Percentiles rank a stretch among this genome's conserved stretches.
phyloP scores from a whole-genome alignment of 2,113 vertebrate species.

The Melozone crissalis region DNA sequence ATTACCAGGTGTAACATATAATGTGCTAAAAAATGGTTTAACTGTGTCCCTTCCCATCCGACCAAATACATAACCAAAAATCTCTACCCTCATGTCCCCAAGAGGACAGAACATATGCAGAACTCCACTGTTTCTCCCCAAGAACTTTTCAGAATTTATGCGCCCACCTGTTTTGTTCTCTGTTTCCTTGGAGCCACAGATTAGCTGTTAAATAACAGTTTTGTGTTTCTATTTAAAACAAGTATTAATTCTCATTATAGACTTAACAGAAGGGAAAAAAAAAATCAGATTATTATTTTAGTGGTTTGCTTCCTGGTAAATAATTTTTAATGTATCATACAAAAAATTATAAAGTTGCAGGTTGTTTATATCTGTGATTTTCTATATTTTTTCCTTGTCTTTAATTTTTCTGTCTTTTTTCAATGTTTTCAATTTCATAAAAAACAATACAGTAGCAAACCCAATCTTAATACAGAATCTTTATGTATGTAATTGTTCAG shows the following conservation, averaged over 20 bases:
- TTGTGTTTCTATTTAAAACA: background rate
- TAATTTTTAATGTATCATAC: rapidly evolving
- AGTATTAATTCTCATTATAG: background rate
- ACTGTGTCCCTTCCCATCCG: background rate
- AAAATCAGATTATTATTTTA: background rate
- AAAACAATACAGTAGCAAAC: background rate
- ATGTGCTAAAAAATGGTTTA: background rate
- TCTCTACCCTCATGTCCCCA: rapidly evolving
- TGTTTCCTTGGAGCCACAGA: background rate
- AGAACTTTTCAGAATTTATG: background rate
- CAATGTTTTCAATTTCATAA: background rate
- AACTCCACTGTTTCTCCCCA: rapidly evolving
- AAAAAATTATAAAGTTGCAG: background rate
- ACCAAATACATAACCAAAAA: background rate
- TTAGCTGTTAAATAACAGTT: background rate
- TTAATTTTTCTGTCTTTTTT: rapidly evolving
- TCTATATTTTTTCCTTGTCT: background rate
- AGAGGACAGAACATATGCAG: background rate
- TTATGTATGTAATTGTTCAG: background rate
- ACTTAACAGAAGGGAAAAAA: background rate
- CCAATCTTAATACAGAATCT: background rate
- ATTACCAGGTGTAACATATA: background rate
- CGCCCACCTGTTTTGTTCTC: background rate
- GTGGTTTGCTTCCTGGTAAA: background rate
- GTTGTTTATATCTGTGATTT: background rate